These are phyloP conservation scores for Myrmecobius fasciatus DNA, from an alignment of 2,113 vertebrate species.

Conservation along the genomic window DNA sequence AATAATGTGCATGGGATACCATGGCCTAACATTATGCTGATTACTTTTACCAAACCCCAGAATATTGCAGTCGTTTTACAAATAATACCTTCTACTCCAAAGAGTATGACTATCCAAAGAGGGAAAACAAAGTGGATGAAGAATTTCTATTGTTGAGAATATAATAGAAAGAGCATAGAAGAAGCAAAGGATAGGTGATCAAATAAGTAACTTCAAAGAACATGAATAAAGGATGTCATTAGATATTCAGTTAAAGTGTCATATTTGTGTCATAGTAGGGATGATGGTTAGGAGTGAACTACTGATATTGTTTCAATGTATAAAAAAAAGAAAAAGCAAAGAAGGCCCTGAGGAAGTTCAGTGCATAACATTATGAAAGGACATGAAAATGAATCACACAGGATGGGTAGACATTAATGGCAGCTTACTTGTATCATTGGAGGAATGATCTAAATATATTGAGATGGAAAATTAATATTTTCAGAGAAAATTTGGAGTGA, in stretches of 20 bases:
- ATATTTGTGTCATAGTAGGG: neutral
- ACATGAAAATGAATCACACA: neutral
- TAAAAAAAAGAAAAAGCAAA: neutral
- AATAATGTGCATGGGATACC: neutral
- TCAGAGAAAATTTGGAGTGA: conserved; percentile 7
- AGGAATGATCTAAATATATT: neutral
- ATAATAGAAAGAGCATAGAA: neutral
- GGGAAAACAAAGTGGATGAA: neutral
- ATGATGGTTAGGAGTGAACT: neutral
- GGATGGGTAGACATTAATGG: neutral
- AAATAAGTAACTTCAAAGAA: neutral
- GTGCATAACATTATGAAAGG: neutral
- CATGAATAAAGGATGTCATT: neutral
- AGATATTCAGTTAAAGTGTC: neutral
- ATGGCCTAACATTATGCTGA: neutral
- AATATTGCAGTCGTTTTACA: neutral
- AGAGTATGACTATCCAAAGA: neutral
- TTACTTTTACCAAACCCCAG: neutral
- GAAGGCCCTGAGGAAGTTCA: neutral
- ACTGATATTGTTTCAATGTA: neutral
- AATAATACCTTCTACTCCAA: neutral
- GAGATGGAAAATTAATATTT: neutral
- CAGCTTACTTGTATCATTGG: neutral
- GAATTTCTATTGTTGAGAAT: neutral
- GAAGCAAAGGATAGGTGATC: neutral